Evolutionary conservation across 2,113 vertebrate species (phyloP).

Genomic region (Cygnus atratus): DNA sequence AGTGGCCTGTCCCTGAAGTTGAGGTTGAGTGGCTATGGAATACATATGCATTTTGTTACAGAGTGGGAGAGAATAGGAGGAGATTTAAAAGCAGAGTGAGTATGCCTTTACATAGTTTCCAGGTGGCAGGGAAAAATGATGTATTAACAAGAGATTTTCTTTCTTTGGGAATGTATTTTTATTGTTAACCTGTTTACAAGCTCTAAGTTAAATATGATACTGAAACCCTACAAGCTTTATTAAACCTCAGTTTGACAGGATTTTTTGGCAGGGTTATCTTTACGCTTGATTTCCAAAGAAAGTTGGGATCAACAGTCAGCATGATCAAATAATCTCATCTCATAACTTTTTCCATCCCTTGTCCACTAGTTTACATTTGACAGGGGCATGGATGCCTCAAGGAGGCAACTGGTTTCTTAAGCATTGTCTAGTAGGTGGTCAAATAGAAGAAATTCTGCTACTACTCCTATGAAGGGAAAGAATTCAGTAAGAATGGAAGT

Average conservation of each 20-base stretch:
- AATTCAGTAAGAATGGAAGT: not conserved
- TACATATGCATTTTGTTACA: not conserved
- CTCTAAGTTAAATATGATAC: not conserved
- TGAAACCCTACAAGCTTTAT: not conserved
- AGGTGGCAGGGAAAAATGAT: not conserved
- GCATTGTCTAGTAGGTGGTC: not conserved
- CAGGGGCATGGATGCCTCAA: not conserved
- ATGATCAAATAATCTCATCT: not conserved
- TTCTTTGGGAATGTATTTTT: not conserved
- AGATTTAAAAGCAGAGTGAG: not conserved
- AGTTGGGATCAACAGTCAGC: too few species aligned
- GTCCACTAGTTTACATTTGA: not conserved
- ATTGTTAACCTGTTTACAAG: not conserved
- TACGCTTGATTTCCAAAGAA: not conserved
- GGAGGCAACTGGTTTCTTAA: not conserved
- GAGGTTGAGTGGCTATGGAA: constrained; percentile 15
- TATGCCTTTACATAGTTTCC: not conserved
- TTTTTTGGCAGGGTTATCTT: not conserved
- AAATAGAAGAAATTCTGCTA: not conserved
- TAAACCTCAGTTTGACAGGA: not conserved
- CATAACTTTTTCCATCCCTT: accelerated
- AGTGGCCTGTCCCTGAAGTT: constrained; percentile 12
- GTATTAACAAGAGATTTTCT: not conserved
- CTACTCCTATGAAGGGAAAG: not conserved
- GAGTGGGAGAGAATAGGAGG: not conserved